Evolutionary conservation across 2,113 vertebrate genomes (phyloP).

Genomic region (Stigmatopora argus): DNA sequence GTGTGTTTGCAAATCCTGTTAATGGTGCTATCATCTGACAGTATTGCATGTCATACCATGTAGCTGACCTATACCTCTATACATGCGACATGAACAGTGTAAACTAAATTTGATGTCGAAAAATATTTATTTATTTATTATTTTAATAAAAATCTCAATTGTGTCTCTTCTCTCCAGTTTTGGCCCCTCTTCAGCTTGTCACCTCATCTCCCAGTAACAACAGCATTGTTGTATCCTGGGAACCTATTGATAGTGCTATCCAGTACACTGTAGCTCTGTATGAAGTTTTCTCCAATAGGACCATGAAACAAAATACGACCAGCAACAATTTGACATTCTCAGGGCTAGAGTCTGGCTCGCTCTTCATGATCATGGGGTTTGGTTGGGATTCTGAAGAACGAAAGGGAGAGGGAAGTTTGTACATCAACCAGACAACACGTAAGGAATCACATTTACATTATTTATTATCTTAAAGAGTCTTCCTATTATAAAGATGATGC

Average conservation of each 20-base stretch:
- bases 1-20: not conserved
- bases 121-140: not conserved
- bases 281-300: conserved; percentile 64
- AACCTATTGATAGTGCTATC: conserved; percentile 63
- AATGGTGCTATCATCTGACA: not conserved
- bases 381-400: conserved; percentile 77
- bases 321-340: conserved; percentile 65
- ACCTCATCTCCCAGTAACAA: conserved; percentile 72
- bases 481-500: too few species aligned
- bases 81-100: not conserved
- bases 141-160: not conserved
- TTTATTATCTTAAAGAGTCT: not conserved
- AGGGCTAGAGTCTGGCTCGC: conserved; percentile 74
- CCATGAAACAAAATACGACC: conserved; percentile 74
- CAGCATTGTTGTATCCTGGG: conserved; percentile 78
- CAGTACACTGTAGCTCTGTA: conserved; percentile 75
- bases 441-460: conserved; percentile 49
- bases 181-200: conserved; percentile 73
- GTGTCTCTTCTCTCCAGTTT: conserved; percentile 63
- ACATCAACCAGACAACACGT: conserved; percentile 83
- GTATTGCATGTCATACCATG: not conserved
- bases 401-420: conserved; percentile 73
- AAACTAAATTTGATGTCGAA: not conserved
- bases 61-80: not conserved
- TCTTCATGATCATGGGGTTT: conserved; percentile 74